phyloP scores from a whole-genome alignment of 2,888 invertebrate genomes.

The Tachina lurida region DNA sequence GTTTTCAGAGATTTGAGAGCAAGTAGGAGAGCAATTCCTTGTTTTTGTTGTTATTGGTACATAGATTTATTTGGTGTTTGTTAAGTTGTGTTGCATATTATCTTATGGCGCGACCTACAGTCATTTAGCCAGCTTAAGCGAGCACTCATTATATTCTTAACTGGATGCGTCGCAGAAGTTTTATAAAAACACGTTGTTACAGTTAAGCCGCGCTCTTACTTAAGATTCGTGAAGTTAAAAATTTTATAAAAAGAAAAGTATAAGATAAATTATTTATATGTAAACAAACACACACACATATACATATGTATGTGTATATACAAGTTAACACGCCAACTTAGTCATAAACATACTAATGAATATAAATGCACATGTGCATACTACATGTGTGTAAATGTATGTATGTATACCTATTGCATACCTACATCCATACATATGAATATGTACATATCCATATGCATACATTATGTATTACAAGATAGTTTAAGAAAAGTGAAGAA shows the following conservation, averaged over 20 bases:
- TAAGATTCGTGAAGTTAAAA: constrained; percentile 50
- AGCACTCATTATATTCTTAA: constrained; percentile 63
- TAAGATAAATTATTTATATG: constrained; percentile 3
- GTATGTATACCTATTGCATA: too few species aligned
- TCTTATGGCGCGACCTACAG: constrained; percentile 62
- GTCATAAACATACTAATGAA: background rate
- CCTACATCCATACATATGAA: background rate
- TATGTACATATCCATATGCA: background rate
- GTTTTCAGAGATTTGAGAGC: constrained; percentile 46
- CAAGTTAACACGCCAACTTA: background rate
- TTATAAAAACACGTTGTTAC: constrained; percentile 63
- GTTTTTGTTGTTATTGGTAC: constrained; percentile 52
- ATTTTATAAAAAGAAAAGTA: background rate
- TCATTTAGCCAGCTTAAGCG: constrained; percentile 64
- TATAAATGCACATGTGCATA: background rate
- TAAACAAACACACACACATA: background rate
- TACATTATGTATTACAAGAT: constrained; percentile 9
- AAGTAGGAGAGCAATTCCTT: constrained; percentile 61
- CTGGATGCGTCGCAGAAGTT: constrained; percentile 67
- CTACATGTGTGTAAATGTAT: constrained; percentile 4
- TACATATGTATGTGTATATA: background rate
- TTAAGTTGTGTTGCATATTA: constrained; percentile 60
- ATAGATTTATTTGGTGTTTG: constrained; percentile 51
- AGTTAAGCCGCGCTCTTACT: constrained; percentile 60
- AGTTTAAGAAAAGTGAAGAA: background rate